Evolutionary conservation across 1,140 invertebrate species (phyloP), one percentile per base, ranked within the genome.

Genomic region (Agrypnia vestita): DNA sequence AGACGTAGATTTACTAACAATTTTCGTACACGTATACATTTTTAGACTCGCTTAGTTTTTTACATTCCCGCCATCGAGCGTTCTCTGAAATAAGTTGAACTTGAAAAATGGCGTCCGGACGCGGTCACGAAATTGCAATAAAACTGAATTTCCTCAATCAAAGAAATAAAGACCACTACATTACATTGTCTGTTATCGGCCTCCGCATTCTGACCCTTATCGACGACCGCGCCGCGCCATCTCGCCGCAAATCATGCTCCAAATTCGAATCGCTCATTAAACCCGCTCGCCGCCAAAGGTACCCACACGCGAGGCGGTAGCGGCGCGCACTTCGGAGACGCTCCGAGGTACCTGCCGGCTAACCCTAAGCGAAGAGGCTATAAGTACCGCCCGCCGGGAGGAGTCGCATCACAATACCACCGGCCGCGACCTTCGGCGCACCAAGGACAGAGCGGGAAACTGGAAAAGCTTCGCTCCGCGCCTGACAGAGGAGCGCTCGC

Each of bases 191-290:
- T 35, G 6, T 35, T 35, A 35, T 35, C 25, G 25, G 25, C 25
- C 25, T 35, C 25, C 6, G 25, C 1, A 35, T 35, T 35, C 25
- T 35, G 25, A 35, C 25, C 25, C 25, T 35, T 35, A 35, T 35
- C 25, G 25, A 35, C 25, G 6, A 35, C 6, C 25, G 25, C 1
- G 6, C 6, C 25, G 6, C 6, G 1, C 1, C 25, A 35, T 59
- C 55, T 21, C 55, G 7, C 10, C 55, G 12, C 55, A 21, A 59
- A 59, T 59, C 17, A 10, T 21, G 55, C 21, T 59, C 55, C 55
- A 59, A 59, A 59, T 59, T 59, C 55, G 17, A 59, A 59, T 21
- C 17, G 55, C 55, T 19, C 55, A 59, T 59, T 21, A 59, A 59
- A 9, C 55, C 6, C n/a, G n/a, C 53, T 56, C 19, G 19, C 53